A percentile compares a stretch with the other conserved stretches of the same genome.
Conservation (phyloP, 2,113 vertebrate genomes). For the Malurus cyaneus region DNA sequence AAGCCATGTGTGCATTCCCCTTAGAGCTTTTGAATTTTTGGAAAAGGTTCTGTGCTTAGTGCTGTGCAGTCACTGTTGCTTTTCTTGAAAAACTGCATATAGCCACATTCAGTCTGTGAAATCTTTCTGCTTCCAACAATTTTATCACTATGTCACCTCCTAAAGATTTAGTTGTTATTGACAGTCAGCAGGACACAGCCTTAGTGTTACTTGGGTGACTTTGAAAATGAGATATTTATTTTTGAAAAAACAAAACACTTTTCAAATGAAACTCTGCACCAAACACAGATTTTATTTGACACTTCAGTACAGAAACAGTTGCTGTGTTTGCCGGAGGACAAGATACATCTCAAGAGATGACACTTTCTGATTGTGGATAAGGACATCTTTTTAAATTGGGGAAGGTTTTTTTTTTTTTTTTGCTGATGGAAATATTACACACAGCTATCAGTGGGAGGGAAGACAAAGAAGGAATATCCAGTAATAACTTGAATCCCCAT, state of each 20-base stretch:
- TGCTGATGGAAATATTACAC: neutral
- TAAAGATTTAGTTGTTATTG: neutral
- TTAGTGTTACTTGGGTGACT: neutral
- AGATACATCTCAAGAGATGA: neutral
- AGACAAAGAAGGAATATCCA: neutral
- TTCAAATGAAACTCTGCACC: neutral
- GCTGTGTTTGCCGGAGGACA: neutral
- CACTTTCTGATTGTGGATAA: neutral
- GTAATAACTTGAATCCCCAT: neutral
- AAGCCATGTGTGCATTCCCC: fast-evolving
- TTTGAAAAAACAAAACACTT: neutral
- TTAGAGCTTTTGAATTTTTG: neutral
- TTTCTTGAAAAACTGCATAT: neutral
- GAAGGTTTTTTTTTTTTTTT: neutral
- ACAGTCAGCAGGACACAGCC: neutral
- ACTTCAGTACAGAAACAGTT: neutral
- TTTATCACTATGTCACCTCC: neutral
- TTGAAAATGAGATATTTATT: neutral
- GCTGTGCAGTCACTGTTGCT: neutral
- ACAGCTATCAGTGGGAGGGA: neutral
- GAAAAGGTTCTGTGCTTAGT: neutral
- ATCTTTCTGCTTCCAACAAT: neutral
- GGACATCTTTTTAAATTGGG: neutral
- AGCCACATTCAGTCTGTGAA: neutral
- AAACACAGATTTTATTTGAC: neutral